Conservation (phyloP, 2,888 invertebrate species). For the Pyrrhia umbra region DNA sequence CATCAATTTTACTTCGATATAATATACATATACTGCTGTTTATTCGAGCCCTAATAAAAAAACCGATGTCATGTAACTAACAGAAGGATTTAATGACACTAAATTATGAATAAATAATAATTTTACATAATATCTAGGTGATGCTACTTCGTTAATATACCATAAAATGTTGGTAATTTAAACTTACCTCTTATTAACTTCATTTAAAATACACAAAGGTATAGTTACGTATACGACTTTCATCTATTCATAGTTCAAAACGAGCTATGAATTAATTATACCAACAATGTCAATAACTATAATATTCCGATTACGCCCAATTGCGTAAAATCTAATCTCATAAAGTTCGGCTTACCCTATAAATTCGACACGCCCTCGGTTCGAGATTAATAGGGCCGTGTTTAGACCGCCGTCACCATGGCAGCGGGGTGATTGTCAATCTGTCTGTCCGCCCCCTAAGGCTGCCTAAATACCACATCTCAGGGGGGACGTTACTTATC, state of each 20-base stretch:
- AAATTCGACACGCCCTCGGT: slow-evolving; percentile 83
- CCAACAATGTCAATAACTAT: slow-evolving; percentile 33
- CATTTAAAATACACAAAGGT: too few relatives aligned
- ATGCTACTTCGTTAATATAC: too few relatives aligned
- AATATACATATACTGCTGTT: too few relatives aligned
- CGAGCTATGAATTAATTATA: background rate
- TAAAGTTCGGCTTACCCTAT: slow-evolving; percentile 71
- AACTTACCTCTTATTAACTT: too few relatives aligned
- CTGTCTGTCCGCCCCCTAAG: slow-evolving; percentile 69
- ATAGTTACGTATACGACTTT: too few relatives aligned
- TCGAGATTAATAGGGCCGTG: slow-evolving; percentile 87
- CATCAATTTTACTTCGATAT: too few relatives aligned
- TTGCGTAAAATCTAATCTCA: slow-evolving; percentile 55
- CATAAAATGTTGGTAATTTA: too few relatives aligned
- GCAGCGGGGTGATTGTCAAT: slow-evolving; percentile 82
- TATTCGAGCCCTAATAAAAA: too few relatives aligned
- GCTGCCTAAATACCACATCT: slow-evolving; percentile 87
- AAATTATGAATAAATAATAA: too few relatives aligned
- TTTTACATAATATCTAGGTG: too few relatives aligned
- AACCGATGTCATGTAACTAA: too few relatives aligned
- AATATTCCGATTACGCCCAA: slow-evolving; percentile 45
- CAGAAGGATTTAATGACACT: too few relatives aligned
- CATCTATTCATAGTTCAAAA: background rate
- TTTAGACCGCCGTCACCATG: slow-evolving; percentile 86
- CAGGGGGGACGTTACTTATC: slow-evolving; percentile 82